Conservation (phyloP, 2,797 vertebrate species). For the Gila robusta region DNA sequence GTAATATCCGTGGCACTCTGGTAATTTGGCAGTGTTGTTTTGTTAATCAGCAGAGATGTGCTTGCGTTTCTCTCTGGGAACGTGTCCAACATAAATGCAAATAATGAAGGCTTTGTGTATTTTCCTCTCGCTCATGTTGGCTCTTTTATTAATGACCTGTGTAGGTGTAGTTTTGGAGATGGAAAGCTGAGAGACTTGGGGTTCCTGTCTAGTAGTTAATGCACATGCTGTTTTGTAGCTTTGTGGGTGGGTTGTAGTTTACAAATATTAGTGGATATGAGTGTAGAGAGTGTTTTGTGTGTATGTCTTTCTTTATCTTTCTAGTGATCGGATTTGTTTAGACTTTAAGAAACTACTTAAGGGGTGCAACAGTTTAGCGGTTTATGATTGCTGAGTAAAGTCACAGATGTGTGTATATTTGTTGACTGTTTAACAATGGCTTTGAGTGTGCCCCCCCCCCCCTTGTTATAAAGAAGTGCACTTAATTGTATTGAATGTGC, state of each 20-base stretch:
- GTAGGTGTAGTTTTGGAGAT: slow-evolving; percentile 40
- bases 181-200: slow-evolving; percentile 6
- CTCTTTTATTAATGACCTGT: slow-evolving; percentile 53
- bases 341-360: too few species aligned
- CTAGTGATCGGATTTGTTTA: too few species aligned
- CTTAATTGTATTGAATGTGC: too few species aligned
- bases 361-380: too few species aligned
- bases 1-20: slow-evolving; percentile 53
- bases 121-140: slow-evolving; percentile 42
- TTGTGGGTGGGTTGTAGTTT: slow-evolving; percentile 43
- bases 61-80: slow-evolving; percentile 54
- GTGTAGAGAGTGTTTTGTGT: neutral
- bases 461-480: too few species aligned
- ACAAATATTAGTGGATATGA: neutral
- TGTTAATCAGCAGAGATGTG: slow-evolving; percentile 61
- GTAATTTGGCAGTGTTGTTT: slow-evolving; percentile 62
- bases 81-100: slow-evolving; percentile 48
- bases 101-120: slow-evolving; percentile 62
- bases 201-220: slow-evolving; percentile 21
- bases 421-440: too few species aligned
- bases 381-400: too few species aligned
- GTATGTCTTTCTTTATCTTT: too few species aligned
- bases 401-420: too few species aligned
- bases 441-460: too few species aligned
- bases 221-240: slow-evolving; percentile 27